phyloP scores from a whole-genome alignment of 2,113 vertebrate species.

The Sinocyclocheilus anophthalmus region DNA sequence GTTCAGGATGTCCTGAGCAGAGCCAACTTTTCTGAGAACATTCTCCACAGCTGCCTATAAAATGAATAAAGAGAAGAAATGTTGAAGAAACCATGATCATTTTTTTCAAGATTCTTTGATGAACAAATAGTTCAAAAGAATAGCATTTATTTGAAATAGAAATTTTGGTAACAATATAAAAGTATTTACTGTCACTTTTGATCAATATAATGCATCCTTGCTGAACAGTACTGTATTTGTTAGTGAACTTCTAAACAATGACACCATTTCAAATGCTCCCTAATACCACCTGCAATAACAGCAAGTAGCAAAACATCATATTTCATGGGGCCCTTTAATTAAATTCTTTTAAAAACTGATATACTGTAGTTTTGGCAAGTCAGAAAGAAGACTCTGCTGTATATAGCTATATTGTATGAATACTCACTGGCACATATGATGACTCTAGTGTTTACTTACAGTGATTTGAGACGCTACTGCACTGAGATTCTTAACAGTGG shows the following conservation, averaged over 20 bases:
- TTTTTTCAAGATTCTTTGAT: neutral
- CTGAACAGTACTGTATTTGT: neutral
- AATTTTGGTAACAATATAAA: neutral
- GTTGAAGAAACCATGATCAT: too few relatives aligned
- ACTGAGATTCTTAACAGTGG: too few relatives aligned
- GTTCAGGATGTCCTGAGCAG: too few relatives aligned
- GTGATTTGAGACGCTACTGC: too few relatives aligned
- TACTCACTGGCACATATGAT: too few relatives aligned
- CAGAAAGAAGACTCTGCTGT: too few relatives aligned
- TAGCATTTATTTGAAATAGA: neutral
- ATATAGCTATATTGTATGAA: too few relatives aligned
- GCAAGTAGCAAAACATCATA: neutral
- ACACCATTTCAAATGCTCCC: neutral
- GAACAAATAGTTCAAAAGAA: neutral
- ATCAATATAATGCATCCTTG: neutral
- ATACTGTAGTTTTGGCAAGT: too few relatives aligned
- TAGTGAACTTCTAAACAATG: neutral
- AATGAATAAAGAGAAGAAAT: too few relatives aligned
- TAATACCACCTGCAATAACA: neutral
- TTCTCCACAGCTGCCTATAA: too few relatives aligned
- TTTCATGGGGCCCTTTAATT: neutral
- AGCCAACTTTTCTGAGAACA: too few relatives aligned
- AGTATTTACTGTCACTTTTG: neutral
- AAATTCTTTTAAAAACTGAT: neutral
- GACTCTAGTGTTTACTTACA: too few relatives aligned